phyloP scores from a whole-genome alignment of 2,888 invertebrate genomes.

The Leucania comma region DNA sequence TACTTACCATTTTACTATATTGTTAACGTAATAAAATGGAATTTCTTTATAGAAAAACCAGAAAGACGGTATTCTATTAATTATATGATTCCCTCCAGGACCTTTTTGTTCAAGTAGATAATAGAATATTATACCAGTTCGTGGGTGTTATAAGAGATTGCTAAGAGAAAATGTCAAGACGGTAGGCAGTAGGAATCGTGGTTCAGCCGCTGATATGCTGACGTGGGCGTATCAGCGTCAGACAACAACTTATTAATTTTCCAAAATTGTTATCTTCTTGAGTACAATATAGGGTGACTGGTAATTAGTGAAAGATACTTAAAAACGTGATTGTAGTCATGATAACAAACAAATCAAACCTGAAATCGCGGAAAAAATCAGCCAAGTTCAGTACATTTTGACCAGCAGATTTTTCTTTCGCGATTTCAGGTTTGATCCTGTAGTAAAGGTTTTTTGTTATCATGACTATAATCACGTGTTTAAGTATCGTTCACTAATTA shows the following conservation, averaged over 20 bases:
- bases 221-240: neutral
- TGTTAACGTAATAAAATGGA: neutral
- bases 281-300: neutral
- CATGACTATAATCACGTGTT: too few relatives aligned
- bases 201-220: neutral
- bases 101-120: conserved; percentile 23
- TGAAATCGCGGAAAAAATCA: too few relatives aligned
- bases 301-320: too few relatives aligned
- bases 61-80: neutral
- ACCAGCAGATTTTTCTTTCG: too few relatives aligned
- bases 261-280: neutral
- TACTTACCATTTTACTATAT: too few relatives aligned
- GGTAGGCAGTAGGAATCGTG: neutral
- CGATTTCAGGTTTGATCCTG: too few relatives aligned
- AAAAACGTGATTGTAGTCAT: too few relatives aligned
- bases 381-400: too few relatives aligned
- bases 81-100: conserved; percentile 2
- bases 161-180: conserved; percentile 1
- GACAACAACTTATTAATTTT: neutral
- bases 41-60: too few relatives aligned
- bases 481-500: too few relatives aligned
- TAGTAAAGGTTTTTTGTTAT: too few relatives aligned
- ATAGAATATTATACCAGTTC: neutral
- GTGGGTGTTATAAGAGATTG: conserved; percentile 25
- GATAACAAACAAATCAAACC: too few relatives aligned